Base-by-base conservation (phyloP, 2,888 invertebrate genomes). In the Tetranychus truncatus region DNA sequence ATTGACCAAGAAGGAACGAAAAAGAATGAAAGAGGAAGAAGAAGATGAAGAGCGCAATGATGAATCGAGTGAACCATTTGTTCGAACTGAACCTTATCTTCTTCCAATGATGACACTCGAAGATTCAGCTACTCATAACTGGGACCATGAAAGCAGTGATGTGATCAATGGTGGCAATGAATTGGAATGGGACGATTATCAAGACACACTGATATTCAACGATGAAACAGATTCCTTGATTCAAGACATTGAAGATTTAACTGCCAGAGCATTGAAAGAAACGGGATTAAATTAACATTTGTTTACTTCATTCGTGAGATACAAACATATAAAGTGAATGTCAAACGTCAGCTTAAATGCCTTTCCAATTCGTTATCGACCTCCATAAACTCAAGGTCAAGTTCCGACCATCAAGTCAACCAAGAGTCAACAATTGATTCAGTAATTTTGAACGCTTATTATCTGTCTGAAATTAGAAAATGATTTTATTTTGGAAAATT, bases 191-290 rank as follows among this genome's bases (percentile, higher is more conserved):
- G 69, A 69, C 11, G 69, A 69, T 24, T 69, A 69, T 69, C 21
- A 69, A 24, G 20, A 69, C 15, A 24, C 4, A 24, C 7, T 24
- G 11, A 69, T 69, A 20, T 69, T 69, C 69, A 69, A 18, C 69
- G 69, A 69, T 11, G 69, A 69, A 69, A 69, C 69, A 20, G 69
- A 69, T 24, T 69, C 69, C 18, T 21, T 69, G n/a, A 69, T 69
- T 21, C 20, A 24, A 69, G 69, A 69, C 5, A 69, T 69, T 24
- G 69, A 69, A 20, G 21, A 69, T 24, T 24, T 69, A 24, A 69
- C 69, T 24, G 69, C 69, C n/a, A 69, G 20, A 69, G 69, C 69
- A 69, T 24, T 69, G 21, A 24, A 69, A 69, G 69, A 69, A 20
- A 69, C 20, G n/a, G 20, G 34, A 69, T 20, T 21, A 20, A 69